Evolutionary conservation across 2,888 invertebrate species (phyloP).

Genomic region (Diadegma fenestrale): DNA sequence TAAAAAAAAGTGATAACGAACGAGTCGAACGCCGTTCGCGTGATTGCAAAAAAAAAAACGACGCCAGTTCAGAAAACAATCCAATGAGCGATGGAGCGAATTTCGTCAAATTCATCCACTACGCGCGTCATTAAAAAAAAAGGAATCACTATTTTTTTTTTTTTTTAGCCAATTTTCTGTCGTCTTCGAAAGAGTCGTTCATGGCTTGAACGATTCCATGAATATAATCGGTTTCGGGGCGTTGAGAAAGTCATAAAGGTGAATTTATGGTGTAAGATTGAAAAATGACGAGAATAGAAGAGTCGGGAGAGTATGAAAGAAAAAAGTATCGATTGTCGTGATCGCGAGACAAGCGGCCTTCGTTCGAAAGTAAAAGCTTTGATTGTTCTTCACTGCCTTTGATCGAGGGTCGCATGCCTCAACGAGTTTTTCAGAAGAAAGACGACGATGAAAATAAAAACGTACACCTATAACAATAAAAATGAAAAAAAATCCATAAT

Average conservation of each 20-base stretch:
- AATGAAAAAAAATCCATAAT: conserved; percentile 18
- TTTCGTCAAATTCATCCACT: not conserved
- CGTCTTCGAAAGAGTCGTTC: not conserved
- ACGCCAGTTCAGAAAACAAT: not conserved
- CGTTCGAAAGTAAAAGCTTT: conserved; percentile 77
- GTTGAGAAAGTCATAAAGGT: not conserved
- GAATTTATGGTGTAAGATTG: conserved; percentile 20
- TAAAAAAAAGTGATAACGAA: not conserved
- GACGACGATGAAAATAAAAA: conserved; percentile 59
- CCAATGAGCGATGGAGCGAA: not conserved
- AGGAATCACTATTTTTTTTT: not conserved
- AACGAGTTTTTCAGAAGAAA: conserved; percentile 58
- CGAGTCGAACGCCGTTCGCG: not conserved
- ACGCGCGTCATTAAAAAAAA: not conserved
- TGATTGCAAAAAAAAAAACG: not conserved
- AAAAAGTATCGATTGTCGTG: conserved; percentile 50
- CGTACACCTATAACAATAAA: conserved; percentile 50
- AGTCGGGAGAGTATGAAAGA: conserved; percentile 1
- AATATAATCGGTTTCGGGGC: not conserved
- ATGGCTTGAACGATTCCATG: not conserved
- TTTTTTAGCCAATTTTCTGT: not conserved
- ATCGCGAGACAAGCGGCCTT: conserved; percentile 71
- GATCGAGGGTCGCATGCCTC: conserved; percentile 75
- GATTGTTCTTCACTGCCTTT: conserved; percentile 79
- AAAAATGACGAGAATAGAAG: conserved; percentile 1